A percentile compares a stretch with the other conserved stretches of the same genome.
Evolutionary conservation across 2,113 vertebrate species (phyloP).

Genomic region (Gnathonemus longibarbis): DNA sequence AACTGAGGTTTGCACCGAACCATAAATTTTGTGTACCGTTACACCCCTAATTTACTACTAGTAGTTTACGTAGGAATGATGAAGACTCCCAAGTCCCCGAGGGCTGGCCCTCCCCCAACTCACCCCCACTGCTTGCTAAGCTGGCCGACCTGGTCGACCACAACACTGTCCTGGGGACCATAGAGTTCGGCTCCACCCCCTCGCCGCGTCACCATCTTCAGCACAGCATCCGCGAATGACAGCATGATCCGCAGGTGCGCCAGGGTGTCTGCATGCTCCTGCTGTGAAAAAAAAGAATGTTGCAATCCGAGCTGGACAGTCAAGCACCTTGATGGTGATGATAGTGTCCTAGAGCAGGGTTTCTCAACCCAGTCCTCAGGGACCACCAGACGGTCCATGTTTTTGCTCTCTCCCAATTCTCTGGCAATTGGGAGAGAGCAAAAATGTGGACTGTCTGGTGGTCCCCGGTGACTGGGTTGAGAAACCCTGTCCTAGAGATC

Average conservation of each 20-base stretch:
- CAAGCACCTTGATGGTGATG: neutral
- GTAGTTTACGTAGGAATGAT: neutral
- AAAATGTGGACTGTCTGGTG: too few species aligned
- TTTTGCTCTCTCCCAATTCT: too few species aligned
- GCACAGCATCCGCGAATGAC: slow-evolving; percentile 75
- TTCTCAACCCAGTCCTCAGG: too few species aligned
- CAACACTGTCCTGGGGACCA: slow-evolving; percentile 74
- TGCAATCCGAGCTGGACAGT: neutral
- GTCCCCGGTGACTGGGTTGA: too few species aligned
- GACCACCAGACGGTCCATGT: too few species aligned
- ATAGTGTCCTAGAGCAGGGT: neutral
- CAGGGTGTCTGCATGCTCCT: slow-evolving; percentile 88
- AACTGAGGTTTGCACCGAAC: neutral
- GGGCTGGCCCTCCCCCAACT: slow-evolving; percentile 19
- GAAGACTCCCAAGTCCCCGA: neutral
- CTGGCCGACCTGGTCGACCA: slow-evolving; percentile 93
- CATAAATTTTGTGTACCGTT: neutral
- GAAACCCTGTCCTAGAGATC: neutral
- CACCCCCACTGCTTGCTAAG: slow-evolving; percentile 94
- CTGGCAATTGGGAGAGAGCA: too few species aligned
- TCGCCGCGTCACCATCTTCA: slow-evolving; percentile 71
- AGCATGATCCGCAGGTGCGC: slow-evolving; percentile 79
- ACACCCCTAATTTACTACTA: neutral
- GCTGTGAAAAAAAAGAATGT: slow-evolving; percentile 54
- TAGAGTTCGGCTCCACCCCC: slow-evolving; percentile 34